Base-by-base conservation (phyloP, 2,797 vertebrate genomes). In the Mionectes olivaceus region DNA sequence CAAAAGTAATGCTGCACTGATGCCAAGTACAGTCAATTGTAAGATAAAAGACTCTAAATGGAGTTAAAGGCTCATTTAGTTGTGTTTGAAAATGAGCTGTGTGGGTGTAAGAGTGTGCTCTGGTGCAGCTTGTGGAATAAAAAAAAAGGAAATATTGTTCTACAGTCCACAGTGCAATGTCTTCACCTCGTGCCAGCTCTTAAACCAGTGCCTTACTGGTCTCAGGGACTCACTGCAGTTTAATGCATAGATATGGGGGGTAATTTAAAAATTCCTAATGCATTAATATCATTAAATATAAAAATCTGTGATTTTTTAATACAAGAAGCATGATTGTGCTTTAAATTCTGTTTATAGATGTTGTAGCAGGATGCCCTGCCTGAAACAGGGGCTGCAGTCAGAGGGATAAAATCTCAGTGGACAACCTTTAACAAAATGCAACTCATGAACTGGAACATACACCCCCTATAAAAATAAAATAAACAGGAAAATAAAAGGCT, bases 321-420 rank as follows among this genome's bases (percentile, higher is more conserved):
- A 28, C 21, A 47, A 16, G 3, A 4, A 11, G 33, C 27, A 33
- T 0, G 9, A 32, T 0, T 24, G 8, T 5, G 7, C 17, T 52
- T 19, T 52, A 52, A 59, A 33, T 14, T 41, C 11, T 35, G 19
- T 19, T 33, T 47, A 11, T 27, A 3, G 11, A 5, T 11, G 19
- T 7, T 25, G 35, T 2, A 23, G 50, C 65, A 64, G 50, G 43
- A 32, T 32, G 49, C 32, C 25, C 32, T 70, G 57, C 32, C 83
- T 49, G 57, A 28, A 35, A 9, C 19, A 57, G 35, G 59, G 8
- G 49, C 44, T 49, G 55, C 49, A 55, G 79, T 22, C 55, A 55
- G 80, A 46, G 39, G n/a, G 25, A 14, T 23, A 44, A 55, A 68
- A 24, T 70, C 81, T 12, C 80, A 69, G 32, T 49, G 50, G 57